These are phyloP conservation scores for Oplegnathus fasciatus DNA, from an alignment of 2,113 vertebrate genomes.

Conservation along the genomic window DNA sequence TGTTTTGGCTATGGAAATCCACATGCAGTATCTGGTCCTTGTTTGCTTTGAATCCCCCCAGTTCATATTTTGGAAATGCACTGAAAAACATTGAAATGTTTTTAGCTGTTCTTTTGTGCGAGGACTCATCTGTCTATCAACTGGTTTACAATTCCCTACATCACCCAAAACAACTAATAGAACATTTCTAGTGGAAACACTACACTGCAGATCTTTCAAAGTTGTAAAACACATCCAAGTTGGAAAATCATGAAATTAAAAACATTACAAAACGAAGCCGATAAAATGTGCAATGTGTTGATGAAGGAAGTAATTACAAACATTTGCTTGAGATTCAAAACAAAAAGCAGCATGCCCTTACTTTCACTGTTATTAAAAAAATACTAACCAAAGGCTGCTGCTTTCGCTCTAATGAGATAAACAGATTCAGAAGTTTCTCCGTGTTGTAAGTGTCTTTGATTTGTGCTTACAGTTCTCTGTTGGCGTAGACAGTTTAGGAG, in stretches of 20 bases:
- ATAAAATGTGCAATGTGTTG: background rate
- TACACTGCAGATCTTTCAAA: background rate
- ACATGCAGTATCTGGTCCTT: background rate
- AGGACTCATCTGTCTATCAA: background rate
- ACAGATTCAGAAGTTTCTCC: constrained; percentile 19
- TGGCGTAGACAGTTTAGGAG: constrained; percentile 6
- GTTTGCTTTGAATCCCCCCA: background rate
- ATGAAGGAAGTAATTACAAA: background rate
- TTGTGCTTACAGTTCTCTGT: constrained; percentile 1
- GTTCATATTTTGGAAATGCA: background rate
- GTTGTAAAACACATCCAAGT: background rate
- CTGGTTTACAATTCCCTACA: no score
- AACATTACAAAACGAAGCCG: background rate
- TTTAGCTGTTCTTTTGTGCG: background rate
- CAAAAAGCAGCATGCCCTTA: background rate
- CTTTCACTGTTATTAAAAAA: constrained; percentile 9
- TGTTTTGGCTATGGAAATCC: background rate
- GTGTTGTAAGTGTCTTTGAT: constrained; percentile 14
- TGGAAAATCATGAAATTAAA: background rate
- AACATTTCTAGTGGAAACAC: background rate
- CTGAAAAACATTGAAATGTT: background rate
- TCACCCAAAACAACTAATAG: background rate
- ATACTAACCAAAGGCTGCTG: constrained; percentile 10
- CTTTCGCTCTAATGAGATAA: constrained; percentile 24
- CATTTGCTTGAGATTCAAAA: constrained; percentile 18